Conservation (phyloP, 2,113 vertebrate species). For the Onychostruthus taczanowskii region DNA sequence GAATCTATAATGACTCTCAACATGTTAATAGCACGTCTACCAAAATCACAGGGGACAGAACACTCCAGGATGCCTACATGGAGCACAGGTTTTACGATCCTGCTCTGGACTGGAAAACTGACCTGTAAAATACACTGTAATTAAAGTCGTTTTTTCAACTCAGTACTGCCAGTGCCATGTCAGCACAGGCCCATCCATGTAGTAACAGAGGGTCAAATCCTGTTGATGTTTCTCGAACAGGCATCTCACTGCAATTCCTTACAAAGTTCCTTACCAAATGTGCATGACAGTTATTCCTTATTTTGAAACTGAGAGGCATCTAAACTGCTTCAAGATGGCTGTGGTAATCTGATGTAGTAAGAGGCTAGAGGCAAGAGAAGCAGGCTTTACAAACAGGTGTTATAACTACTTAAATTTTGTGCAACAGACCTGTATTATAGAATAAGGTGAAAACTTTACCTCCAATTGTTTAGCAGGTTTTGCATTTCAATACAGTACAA, state of each 20-base stretch:
- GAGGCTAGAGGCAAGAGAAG: background rate
- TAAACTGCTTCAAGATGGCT: background rate
- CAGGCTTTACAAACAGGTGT: background rate
- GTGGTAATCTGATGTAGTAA: background rate
- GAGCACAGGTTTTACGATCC: background rate
- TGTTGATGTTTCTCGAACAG: background rate
- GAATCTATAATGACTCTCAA: background rate
- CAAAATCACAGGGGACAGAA: background rate
- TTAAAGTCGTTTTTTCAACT: background rate
- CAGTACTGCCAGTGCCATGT: background rate
- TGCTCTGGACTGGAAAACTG: background rate
- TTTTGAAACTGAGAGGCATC: background rate
- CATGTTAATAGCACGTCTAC: background rate
- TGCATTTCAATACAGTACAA: background rate
- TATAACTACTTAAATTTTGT: background rate
- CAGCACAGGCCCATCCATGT: background rate
- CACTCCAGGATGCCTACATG: background rate
- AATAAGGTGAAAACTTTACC: background rate
- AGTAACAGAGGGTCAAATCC: background rate
- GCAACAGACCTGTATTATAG: background rate
- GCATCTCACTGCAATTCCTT: background rate
- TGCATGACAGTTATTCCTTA: background rate
- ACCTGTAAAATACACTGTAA: background rate
- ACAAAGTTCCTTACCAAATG: background rate
- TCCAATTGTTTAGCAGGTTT: background rate